Conservation (phyloP, 2,888 invertebrate species). For the Lottia scabra region DNA sequence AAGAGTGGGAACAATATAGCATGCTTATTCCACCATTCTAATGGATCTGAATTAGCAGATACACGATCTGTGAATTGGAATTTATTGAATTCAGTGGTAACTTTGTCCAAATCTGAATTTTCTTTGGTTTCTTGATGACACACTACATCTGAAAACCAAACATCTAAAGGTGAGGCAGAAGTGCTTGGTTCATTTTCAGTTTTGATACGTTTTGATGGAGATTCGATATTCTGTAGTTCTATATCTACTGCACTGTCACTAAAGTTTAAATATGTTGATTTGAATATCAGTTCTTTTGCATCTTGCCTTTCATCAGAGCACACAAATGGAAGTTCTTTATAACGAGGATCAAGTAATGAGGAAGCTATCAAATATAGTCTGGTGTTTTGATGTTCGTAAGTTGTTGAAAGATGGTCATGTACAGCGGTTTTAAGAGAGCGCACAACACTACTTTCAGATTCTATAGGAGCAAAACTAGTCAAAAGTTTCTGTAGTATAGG, state of each 20-base stretch:
- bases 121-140: background rate
- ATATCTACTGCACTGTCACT: background rate
- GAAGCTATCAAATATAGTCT: background rate
- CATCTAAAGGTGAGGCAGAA: background rate
- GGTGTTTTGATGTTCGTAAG: background rate
- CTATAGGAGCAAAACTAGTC: background rate
- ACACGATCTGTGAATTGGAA: conserved; percentile 3
- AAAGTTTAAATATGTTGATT: too few relatives aligned
- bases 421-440: background rate
- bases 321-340: background rate
- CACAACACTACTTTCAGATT: background rate
- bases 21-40: background rate
- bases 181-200: background rate
- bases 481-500: background rate
- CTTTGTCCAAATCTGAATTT: background rate
- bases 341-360: background rate
- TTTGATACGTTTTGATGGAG: background rate
- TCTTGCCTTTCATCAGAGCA: background rate
- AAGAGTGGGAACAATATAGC: background rate
- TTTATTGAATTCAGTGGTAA: background rate
- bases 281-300: background rate
- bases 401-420: background rate
- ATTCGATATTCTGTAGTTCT: background rate
- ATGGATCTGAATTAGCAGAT: background rate
- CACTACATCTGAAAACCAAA: background rate